Percentiles rank a stretch among this genome's conserved stretches.
Conservation (phyloP, 2,888 invertebrate species). For the Dryobota labecula region DNA sequence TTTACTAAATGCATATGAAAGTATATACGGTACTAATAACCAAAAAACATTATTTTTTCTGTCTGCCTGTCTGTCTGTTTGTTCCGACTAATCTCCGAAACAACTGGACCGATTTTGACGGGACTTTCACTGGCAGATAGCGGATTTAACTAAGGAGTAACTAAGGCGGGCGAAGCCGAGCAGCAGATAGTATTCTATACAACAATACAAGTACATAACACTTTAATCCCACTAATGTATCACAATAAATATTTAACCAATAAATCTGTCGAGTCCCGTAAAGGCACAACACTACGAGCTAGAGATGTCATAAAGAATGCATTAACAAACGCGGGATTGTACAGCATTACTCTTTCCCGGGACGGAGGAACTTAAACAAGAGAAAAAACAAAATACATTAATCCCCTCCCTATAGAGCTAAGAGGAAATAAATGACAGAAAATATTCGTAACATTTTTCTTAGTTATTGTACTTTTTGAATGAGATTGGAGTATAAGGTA, state of each 20-base stretch:
- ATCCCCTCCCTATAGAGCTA: conserved; percentile 56
- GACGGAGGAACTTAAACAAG: conserved; percentile 51
- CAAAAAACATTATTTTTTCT: no score
- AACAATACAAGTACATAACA: conserved; percentile 27
- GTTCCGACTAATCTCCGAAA: no score
- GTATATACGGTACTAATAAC: no score
- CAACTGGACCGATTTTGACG: no score
- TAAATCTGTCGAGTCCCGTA: conserved; percentile 60
- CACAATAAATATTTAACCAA: conserved; percentile 64
- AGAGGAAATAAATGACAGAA: conserved; percentile 50
- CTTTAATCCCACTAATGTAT: conserved; percentile 64
- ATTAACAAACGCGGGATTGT: conserved; percentile 66
- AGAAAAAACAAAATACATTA: conserved; percentile 61
- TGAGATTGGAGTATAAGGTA: conserved; percentile 8
- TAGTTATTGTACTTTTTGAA: conserved; percentile 30
- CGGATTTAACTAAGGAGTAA: no score
- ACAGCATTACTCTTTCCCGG: conserved; percentile 55
- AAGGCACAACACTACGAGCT: conserved; percentile 62
- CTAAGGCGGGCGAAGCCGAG: no score
- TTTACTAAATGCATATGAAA: no score
- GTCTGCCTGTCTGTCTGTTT: no score
- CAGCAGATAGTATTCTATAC: conserved; percentile 19
- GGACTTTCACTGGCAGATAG: no score
- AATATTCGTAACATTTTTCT: conserved; percentile 49
- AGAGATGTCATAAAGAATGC: conserved; percentile 70